A percentile compares a stretch with the other conserved stretches of the same genome.
Conservation (phyloP, 2,888 invertebrate genomes). For the Diloba caeruleocephala region DNA sequence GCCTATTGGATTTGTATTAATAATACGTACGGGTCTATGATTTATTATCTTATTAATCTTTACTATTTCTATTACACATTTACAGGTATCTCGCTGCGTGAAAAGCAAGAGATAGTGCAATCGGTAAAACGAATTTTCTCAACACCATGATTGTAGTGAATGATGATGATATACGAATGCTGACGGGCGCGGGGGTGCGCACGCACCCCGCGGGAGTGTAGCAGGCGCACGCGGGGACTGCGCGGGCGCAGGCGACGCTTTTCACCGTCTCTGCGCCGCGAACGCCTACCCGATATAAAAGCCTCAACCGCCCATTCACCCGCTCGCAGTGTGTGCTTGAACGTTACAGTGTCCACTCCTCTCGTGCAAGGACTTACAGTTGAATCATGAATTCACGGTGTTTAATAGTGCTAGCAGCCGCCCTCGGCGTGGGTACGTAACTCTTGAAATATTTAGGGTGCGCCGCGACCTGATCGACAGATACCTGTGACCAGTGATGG, state of each 20-base stretch:
- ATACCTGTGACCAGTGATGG: constrained; percentile 61
- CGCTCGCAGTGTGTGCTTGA: constrained; percentile 88
- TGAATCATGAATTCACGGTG: constrained; percentile 88
- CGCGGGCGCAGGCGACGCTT: constrained; percentile 76
- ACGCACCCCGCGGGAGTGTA: constrained; percentile 44
- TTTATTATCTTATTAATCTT: constrained; percentile 23
- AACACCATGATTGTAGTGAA: constrained; percentile 30
- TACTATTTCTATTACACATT: constrained; percentile 14
- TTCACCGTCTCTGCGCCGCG: constrained; percentile 79
- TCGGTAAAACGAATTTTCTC: constrained; percentile 19
- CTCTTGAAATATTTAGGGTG: constrained; percentile 84
- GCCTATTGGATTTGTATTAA: constrained; percentile 26
- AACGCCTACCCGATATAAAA: constrained; percentile 86
- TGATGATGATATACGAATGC: constrained; percentile 38
- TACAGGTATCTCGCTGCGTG: not conserved
- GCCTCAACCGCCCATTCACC: constrained; percentile 87
- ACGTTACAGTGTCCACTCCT: constrained; percentile 87
- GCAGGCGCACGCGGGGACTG: constrained; percentile 60
- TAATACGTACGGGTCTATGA: constrained; percentile 14
- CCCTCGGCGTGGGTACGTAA: constrained; percentile 92
- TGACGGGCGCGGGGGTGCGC: constrained; percentile 48
- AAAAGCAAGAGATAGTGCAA: constrained; percentile 11
- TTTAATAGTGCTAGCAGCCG: constrained; percentile 90
- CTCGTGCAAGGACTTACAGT: constrained; percentile 85
- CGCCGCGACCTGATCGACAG: constrained; percentile 54